Evolutionary conservation across 1,140 invertebrate species (phyloP).

Genomic region (Diploscapter pachys): DNA sequence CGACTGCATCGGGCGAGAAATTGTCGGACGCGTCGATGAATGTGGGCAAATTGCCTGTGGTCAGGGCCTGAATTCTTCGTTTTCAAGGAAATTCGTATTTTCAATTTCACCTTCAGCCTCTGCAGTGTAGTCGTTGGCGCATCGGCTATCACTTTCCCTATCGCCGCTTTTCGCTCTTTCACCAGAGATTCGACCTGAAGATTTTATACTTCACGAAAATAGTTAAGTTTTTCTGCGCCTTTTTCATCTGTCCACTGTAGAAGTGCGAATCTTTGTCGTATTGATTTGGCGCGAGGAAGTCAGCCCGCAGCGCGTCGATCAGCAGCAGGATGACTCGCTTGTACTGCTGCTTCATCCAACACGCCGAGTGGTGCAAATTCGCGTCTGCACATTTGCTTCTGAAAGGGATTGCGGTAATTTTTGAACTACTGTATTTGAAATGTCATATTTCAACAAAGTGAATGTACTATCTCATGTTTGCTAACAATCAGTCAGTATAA

Average conservation of each 20-base stretch:
- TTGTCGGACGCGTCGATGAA: constrained; percentile 92
- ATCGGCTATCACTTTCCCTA: constrained; percentile 71
- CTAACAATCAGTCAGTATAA: too few relatives aligned
- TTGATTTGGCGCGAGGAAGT: constrained; percentile 71
- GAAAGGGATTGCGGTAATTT: background rate
- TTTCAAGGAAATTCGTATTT: too few relatives aligned
- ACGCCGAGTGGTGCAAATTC: constrained; percentile 4
- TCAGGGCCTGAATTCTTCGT: constrained; percentile 56
- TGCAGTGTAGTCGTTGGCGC: constrained; percentile 95
- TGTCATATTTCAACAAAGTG: too few relatives aligned
- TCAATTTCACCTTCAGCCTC: constrained; percentile 37
- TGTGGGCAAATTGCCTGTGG: constrained; percentile 75
- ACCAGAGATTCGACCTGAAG: constrained; percentile 61
- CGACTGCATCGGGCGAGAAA: constrained; percentile 71
- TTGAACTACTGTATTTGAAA: too few relatives aligned
- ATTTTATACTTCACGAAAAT: too few relatives aligned
- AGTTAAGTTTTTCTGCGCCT: constrained; percentile 41
- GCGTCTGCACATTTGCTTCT: constrained; percentile 34
- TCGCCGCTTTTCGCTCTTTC: background rate
- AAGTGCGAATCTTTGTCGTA: constrained; percentile 52
- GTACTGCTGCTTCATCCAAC: constrained; percentile 28
- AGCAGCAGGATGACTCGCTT: constrained; percentile 64
- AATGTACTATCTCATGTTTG: too few relatives aligned
- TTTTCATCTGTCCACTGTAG: constrained; percentile 74
- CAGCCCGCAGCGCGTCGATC: constrained; percentile 87